Evolutionary conservation across 2,888 invertebrate species (phyloP), one percentile per base, ranked within the genome.

Genomic region (Dichetophora obliterata): DNA sequence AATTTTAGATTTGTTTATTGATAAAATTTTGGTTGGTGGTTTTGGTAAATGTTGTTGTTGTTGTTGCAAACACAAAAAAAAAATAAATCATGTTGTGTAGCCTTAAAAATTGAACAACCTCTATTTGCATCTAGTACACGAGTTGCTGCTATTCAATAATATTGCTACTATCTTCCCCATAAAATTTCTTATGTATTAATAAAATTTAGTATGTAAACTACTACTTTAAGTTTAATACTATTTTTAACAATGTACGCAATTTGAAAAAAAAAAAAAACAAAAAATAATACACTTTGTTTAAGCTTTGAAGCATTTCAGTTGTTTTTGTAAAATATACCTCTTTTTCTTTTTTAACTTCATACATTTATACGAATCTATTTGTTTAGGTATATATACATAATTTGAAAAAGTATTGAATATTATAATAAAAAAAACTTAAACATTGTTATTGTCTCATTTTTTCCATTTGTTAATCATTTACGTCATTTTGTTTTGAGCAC

Each of bases 11-110:
- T 81, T 78, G 77, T 80, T 81, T 80, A 81, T 85, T 86, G 84
- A 83, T 86, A 84, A 81, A 76, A 85, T 85, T 86, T 85, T 85
- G 86, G 80, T 87, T 87, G 86, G 85, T 86, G 86, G 86, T 87
- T 86, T 85, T 87, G 87, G 87, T 86, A 82, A 84, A 85, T 82
- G 87, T 86, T 84, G 76, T 80, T 70, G 57, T 74, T 74, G 74
- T 74, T 74, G 74, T 74, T 74, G 74, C 65, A 74, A 76, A 63
- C 70, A 75, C 74, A 73, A 73, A 77, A 59, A 75, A 57, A 73
- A 76, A 77, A 73, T 61, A 73, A 68, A 77, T 57, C 72, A 65
- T 70, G 75, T 52, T 71, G 69, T 75, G 69, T 63, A 59, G 52
- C 27, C 52, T 57, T 69, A 63, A 48, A 61, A 16, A 63, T 71